These are phyloP conservation scores for Drosophila azteca DNA, from an alignment of 1,140 invertebrate species.

Conservation along the genomic window DNA sequence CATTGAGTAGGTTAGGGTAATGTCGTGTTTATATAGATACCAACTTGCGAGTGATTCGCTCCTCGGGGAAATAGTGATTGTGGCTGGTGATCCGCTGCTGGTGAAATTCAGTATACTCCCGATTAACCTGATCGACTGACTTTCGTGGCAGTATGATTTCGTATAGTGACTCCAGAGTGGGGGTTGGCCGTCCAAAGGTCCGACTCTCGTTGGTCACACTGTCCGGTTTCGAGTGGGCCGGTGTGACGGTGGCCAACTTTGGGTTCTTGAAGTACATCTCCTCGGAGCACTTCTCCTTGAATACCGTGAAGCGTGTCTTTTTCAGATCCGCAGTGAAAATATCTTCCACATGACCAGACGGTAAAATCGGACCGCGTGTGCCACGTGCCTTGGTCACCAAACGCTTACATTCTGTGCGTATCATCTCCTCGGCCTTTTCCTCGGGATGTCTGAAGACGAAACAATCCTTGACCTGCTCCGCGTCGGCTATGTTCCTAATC, in stretches of 20 bases:
- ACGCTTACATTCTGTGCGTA: conserved; percentile 32
- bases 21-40: not conserved
- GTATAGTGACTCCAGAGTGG: conserved; percentile 33
- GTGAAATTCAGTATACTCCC: conserved; percentile 57
- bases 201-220: conserved; percentile 52
- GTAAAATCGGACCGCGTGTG: conserved; percentile 31
- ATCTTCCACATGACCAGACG: conserved; percentile 27
- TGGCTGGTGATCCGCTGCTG: conserved; percentile 60
- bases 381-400: not conserved
- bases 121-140: conserved; percentile 53
- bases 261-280: conserved; percentile 59
- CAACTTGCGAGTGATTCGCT: conserved; percentile 62
- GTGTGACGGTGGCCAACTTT: conserved; percentile 43
- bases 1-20: too few relatives aligned
- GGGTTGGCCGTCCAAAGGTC: conserved; percentile 44
- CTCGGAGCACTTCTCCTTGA: conserved; percentile 66
- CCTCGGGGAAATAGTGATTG: conserved; percentile 69
- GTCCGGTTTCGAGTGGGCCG: conserved; percentile 39
- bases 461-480: conserved; percentile 1
- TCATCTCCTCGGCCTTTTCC: conserved; percentile 50
- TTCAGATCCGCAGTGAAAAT: conserved; percentile 44
- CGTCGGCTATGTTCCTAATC: not conserved
- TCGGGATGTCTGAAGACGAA: conserved; percentile 35
- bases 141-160: conserved; percentile 57
- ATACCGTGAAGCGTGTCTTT: conserved; percentile 60